Conservation (phyloP, 2,888 invertebrate species). For the Corbicula japonica region DNA sequence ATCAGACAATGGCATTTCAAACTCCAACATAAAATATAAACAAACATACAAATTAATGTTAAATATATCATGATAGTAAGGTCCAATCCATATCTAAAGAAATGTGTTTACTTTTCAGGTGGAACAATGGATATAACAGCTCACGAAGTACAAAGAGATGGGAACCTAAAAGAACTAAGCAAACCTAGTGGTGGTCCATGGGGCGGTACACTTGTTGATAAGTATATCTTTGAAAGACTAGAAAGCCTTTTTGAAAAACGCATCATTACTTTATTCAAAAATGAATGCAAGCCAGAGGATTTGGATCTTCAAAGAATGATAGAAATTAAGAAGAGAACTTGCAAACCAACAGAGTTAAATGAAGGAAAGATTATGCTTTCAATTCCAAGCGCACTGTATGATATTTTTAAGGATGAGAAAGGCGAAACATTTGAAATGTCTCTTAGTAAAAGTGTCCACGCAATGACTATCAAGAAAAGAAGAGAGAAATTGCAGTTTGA, state of each 20-base stretch:
- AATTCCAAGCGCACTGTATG: conserved; percentile 12
- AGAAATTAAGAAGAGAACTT: conserved; percentile 7
- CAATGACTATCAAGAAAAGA: conserved; percentile 26
- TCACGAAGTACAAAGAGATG: conserved; percentile 2
- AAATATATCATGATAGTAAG: too few relatives aligned
- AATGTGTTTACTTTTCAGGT: conserved; percentile 8
- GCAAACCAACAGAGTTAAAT: neutral
- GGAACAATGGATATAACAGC: conserved; percentile 15
- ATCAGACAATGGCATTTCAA: too few relatives aligned
- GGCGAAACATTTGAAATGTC: conserved; percentile 4
- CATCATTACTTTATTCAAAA: neutral
- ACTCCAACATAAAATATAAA: too few relatives aligned
- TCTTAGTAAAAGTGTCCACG: conserved; percentile 19
- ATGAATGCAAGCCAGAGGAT: neutral
- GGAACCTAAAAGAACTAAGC: neutral
- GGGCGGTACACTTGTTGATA: conserved; percentile 30
- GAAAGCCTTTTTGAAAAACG: neutral
- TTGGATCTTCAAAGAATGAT: neutral
- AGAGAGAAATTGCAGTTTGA: conserved; percentile 44
- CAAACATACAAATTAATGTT: too few relatives aligned
- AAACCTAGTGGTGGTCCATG: conserved; percentile 19
- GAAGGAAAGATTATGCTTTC: neutral
- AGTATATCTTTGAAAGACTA: conserved; percentile 10
- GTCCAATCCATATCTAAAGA: too few relatives aligned
- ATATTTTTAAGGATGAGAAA: conserved; percentile 4